Evolutionary conservation across 2,888 invertebrate species (phyloP).

Genomic region (Balanococcus diminutus): DNA sequence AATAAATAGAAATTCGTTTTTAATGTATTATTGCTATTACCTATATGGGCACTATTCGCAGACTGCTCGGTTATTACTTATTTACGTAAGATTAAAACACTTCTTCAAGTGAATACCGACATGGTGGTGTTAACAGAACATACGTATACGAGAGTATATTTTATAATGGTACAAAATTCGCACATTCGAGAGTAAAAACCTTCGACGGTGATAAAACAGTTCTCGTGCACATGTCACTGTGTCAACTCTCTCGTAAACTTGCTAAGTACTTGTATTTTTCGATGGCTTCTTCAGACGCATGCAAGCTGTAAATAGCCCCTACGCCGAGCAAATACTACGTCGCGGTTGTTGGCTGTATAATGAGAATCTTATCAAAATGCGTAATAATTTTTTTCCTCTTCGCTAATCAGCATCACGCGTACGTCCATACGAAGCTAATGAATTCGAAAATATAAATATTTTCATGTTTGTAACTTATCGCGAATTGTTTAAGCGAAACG

Average conservation of each 20-base stretch:
- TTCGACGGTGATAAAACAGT: background rate
- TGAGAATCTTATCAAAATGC: background rate
- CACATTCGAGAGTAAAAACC: background rate
- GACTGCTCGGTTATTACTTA: no score
- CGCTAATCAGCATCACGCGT: background rate
- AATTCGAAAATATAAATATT: background rate
- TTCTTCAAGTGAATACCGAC: no score
- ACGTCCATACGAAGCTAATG: background rate
- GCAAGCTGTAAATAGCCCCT: no score
- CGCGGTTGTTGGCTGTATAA: background rate
- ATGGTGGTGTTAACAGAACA: background rate
- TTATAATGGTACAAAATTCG: background rate
- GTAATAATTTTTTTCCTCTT: background rate
- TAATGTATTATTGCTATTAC: no score
- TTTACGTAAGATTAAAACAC: no score
- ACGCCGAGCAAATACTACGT: background rate
- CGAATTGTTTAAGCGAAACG: background rate
- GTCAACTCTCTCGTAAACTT: background rate
- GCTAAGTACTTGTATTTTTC: background rate
- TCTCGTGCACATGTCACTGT: background rate
- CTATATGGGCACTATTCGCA: no score
- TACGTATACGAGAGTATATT: no score
- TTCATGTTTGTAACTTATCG: background rate
- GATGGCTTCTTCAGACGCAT: background rate
- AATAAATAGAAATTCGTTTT: no score